Conservation (phyloP, 2,113 vertebrate genomes). For the Myiagra hebetior region DNA sequence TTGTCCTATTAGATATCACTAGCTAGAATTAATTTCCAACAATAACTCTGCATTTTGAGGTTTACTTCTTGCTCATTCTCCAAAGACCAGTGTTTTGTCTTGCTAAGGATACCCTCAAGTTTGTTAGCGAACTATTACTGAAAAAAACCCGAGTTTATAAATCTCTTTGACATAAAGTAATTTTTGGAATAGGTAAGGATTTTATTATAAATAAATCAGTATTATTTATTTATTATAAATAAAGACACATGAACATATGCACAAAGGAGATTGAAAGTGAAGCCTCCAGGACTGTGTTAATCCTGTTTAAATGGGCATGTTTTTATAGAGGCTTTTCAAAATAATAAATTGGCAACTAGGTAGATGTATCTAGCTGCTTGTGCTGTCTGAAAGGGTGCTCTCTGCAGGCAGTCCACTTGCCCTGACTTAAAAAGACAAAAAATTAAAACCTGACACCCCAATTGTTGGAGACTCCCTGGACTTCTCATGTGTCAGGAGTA, state of each 20-base stretch:
- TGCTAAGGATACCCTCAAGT: neutral
- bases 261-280: neutral
- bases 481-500: neutral
- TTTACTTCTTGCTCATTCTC: neutral
- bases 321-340: neutral
- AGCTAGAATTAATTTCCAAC: neutral
- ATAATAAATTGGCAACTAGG: neutral
- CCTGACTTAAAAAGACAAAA: neutral
- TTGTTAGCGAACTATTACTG: neutral
- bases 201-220: neutral
- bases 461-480: neutral
- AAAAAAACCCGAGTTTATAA: neutral
- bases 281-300: neutral
- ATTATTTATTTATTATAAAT: neutral
- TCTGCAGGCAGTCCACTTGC: neutral
- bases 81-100: neutral
- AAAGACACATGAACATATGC: neutral
- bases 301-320: neutral
- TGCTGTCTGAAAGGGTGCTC: neutral
- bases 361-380: neutral
- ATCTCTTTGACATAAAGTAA: neutral
- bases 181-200: neutral
- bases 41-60: neutral
- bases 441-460: rapidly evolving
- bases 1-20: neutral